phyloP scores from a whole-genome alignment of 2,888 invertebrate species.

The Venusia cambrica region DNA sequence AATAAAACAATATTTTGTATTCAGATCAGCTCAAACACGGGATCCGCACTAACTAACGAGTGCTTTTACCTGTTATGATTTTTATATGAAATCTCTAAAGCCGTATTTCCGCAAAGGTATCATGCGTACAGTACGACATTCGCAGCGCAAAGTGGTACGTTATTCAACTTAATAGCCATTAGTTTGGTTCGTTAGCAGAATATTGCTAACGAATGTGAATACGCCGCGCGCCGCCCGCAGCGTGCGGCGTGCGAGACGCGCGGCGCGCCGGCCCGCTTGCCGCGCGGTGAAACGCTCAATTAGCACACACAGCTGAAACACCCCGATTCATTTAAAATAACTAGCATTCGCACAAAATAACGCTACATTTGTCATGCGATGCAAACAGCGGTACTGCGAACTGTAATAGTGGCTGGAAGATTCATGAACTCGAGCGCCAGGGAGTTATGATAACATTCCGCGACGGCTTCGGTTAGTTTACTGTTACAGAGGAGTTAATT shows the following conservation, averaged over 20 bases:
- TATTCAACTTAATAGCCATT: conserved; percentile 78
- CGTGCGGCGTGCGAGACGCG: conserved; percentile 14
- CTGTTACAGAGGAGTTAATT: conserved; percentile 15
- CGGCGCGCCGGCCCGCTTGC: neutral
- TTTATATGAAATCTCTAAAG: conserved; percentile 30
- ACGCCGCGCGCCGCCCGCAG: conserved; percentile 51
- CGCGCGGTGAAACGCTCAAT: conserved; percentile 68
- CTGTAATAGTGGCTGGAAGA: conserved; percentile 24
- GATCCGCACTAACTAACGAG: conserved; percentile 3
- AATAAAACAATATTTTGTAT: conserved; percentile 1
- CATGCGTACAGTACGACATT: conserved; percentile 52
- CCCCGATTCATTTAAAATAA: conserved; percentile 37
- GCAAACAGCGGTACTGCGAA: conserved; percentile 24
- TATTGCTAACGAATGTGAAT: conserved; percentile 78
- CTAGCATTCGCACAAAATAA: conserved; percentile 32
- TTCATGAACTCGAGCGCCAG: conserved; percentile 21
- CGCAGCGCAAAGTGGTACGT: conserved; percentile 70
- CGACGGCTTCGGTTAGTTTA: conserved; percentile 18
- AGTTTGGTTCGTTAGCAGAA: conserved; percentile 79
- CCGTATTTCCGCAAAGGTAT: conserved; percentile 37
- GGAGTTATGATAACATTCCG: conserved; percentile 27
- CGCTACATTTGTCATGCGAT: conserved; percentile 27
- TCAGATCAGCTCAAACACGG: conserved; percentile 1
- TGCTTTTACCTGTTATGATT: conserved; percentile 20
- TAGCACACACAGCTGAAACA: conserved; percentile 60